A percentile compares a stretch with the other conserved stretches of the same genome.
Conservation (phyloP, 2,113 vertebrate genomes). For the Campylorhamphus procurvoides region DNA sequence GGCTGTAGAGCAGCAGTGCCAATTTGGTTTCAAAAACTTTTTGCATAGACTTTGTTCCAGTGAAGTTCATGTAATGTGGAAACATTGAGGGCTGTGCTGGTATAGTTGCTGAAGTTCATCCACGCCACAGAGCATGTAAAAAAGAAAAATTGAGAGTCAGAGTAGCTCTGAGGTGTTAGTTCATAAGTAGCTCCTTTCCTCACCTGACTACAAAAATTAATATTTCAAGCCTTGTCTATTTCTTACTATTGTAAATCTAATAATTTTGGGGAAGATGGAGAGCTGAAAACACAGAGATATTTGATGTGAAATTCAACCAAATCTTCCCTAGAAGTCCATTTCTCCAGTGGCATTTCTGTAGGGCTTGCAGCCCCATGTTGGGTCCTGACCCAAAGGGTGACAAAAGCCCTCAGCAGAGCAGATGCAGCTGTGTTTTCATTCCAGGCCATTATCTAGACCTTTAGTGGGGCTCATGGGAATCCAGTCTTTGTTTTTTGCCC, state of each 20-base stretch:
- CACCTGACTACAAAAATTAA: not conserved
- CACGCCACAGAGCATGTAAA: not conserved
- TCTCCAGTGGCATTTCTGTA: not conserved
- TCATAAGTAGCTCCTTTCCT: not conserved
- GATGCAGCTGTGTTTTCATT: not conserved
- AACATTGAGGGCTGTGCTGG: not conserved
- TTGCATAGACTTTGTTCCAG: not conserved
- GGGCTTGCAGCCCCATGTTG: accelerated
- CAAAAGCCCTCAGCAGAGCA: not conserved
- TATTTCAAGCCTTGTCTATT: not conserved
- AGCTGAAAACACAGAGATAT: not conserved
- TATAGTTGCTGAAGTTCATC: not conserved
- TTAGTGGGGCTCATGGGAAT: not conserved
- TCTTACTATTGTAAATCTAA: not conserved
- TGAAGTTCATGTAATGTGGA: not conserved
- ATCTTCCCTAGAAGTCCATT: not conserved
- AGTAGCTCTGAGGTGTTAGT: not conserved
- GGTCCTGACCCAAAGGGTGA: not conserved
- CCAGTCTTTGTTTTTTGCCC: not conserved
- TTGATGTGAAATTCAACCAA: not conserved
- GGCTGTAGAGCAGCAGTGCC: not conserved
- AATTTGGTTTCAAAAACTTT: not conserved
- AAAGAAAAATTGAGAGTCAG: not conserved
- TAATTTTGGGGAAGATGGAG: not conserved
- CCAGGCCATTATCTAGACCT: not conserved